Evolutionary conservation across 2,888 invertebrate species (phyloP), one percentile per base, ranked within the genome.

Genomic region (Chrysotoxum bicinctum): DNA sequence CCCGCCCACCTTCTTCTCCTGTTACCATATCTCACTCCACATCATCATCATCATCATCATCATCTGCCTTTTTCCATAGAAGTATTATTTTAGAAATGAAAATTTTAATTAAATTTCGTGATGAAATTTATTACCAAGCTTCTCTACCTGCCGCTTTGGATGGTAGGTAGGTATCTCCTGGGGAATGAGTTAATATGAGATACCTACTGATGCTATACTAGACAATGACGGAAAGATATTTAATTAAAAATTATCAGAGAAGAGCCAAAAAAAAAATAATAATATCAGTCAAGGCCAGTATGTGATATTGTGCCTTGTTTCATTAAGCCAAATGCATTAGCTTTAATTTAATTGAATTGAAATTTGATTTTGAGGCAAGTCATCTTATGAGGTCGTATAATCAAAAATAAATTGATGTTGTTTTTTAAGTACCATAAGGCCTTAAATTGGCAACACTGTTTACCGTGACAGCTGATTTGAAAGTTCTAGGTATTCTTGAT

Each of bases 101-200:
- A 83, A 83, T 83, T 79, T 83, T 83, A 83, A 83, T 83, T 83
- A 83, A 83, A 83, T 83, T 83, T 83, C 83, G 79, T 83, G 83
- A 79, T 79, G 79, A 83, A 83, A 83, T 84, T 84, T 84, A 84
- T 84, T 84, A 80, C 83, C 69, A 56, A 75, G 83, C 26, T 54
- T 74, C n/a, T 78, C 83, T 74, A 79, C 83, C 79, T 69, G 79
- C 68, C 74, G 69, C 74, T 69, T 70, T 74, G 35, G 74, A 69
- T 70, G 69, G 79, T 69, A 83, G 26, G n/a, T n/a, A n/a, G n/a
- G n/a, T 80, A 54, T 77, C 83, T 40, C 58, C 35, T 50, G 50
- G 21, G 76, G 72, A 77, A 82, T 72, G 81, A 54, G 70, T 70
- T 56, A 72, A 82, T 82, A 82, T 82, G 81, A 82, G 83, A 84